Evolutionary conservation across 2,113 vertebrate genomes (phyloP), one percentile per base, ranked within the genome.

Genomic region (Zapornia atra): DNA sequence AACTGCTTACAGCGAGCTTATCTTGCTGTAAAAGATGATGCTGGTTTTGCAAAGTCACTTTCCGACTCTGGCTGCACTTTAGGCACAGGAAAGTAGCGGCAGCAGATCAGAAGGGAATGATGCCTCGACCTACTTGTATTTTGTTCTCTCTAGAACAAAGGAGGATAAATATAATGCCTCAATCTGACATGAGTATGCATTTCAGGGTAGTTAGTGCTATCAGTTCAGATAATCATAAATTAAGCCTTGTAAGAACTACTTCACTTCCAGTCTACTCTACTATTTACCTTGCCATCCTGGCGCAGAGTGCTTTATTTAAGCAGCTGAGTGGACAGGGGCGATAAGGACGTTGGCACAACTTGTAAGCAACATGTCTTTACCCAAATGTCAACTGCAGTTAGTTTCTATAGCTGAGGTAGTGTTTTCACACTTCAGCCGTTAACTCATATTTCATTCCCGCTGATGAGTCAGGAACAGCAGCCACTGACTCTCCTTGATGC

Each of bases 401-500:
- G 40, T n/a, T 78, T 73, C 72, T 79, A 10, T 14, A 80, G 92
- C 92, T 92, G 88, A 83, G 57, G 48, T 1, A 6, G 82, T 71
- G 68, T 72, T 94, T 91, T 83, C 85, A 70, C 82, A 79, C 50
- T 82, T 61, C 33, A 91, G 60, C 63, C 3, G 0, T 70, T 70
- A 82, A 79, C 79, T 94, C 94, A 29, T 82, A 64, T 92, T 94
- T 93, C 91, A 33, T 71, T 79, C 21, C 57, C 1, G 0, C 53
- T 79, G 82, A 90, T 94, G 64, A 96, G 89, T 92, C 96, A 95
- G 89, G 86, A 92, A 53, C 42, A 89, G 73, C 73, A 81, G 60
- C 64, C 83, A 38, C 48, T 15, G 56, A 21, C 73, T 94, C 86
- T 94, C 93, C 94, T 92, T 89, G 80, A 53, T 19, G 69, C 69